phyloP scores from a whole-genome alignment of 92 coral and sea anemone species.

The Porites rus region DNA sequence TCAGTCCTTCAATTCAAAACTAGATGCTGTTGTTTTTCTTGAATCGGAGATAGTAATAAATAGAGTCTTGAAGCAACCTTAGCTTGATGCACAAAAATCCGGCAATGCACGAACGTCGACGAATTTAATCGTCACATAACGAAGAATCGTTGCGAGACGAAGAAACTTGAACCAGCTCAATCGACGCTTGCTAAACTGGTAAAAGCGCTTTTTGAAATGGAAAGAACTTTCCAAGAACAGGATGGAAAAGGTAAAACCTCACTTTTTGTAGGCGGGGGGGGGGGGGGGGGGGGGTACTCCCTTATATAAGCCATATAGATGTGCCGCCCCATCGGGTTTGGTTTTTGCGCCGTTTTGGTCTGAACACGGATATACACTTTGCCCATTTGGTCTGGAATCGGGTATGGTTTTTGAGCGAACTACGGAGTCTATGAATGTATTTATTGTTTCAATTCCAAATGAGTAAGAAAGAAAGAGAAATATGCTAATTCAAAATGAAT shows the following conservation, averaged over 20 bases:
- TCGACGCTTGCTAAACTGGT: neutral
- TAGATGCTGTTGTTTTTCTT: slow-evolving; percentile 1
- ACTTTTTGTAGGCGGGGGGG: neutral
- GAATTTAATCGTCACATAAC: neutral
- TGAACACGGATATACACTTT: no score
- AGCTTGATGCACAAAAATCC: no score
- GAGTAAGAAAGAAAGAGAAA: no score
- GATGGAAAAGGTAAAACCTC: neutral
- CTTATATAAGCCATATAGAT: no score
- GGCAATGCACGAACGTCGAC: neutral
- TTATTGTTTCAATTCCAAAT: no score
- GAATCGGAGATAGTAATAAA: neutral
- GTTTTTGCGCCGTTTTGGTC: no score
- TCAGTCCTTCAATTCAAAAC: slow-evolving; percentile 1
- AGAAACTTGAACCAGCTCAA: neutral
- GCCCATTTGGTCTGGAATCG: no score
- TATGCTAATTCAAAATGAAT: no score
- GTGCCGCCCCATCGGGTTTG: no score
- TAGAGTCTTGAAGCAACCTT: neutral
- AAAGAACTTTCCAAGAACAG: neutral
- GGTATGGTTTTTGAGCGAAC: no score
- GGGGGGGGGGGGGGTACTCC: no score
- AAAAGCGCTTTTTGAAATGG: neutral
- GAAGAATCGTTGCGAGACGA: neutral
- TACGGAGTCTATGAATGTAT: no score